Evolutionary conservation across 1,140 invertebrate species (phyloP).

Genomic region (Amyelois transitella): DNA sequence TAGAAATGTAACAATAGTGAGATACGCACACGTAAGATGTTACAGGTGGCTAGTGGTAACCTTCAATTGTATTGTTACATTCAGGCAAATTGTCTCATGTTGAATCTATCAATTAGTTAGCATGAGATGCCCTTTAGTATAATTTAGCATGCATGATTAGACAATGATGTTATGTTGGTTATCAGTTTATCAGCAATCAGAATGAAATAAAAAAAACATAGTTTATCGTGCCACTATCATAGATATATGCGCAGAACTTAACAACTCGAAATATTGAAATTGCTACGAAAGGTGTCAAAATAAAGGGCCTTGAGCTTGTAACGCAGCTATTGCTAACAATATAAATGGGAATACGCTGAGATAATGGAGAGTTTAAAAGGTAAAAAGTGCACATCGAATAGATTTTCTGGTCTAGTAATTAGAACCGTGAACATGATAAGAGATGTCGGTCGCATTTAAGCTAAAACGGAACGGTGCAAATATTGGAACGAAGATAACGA

Average conservation of each 20-base stretch:
- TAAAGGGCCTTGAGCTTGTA: too few species aligned
- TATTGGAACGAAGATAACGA: conserved; percentile 16
- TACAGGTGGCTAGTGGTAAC: conserved; percentile 23
- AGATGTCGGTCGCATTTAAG: not conserved
- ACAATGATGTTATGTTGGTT: not conserved
- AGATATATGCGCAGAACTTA: not conserved
- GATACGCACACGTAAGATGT: not conserved
- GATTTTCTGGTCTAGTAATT: conserved; percentile 8
- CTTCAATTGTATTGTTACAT: conserved; percentile 20
- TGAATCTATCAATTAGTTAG: conserved; percentile 1
- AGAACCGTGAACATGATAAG: not conserved
- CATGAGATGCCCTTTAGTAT: not conserved
- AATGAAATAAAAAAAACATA: not conserved
- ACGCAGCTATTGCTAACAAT: too few species aligned
- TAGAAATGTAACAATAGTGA: conserved; percentile 2
- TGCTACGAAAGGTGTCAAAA: conserved; percentile 4
- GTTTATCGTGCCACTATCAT: not conserved
- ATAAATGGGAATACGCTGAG: not conserved
- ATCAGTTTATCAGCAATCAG: not conserved
- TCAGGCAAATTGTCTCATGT: conserved; percentile 8
- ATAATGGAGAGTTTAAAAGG: conserved; percentile 1
- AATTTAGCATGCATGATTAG: not conserved
- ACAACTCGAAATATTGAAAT: too few species aligned
- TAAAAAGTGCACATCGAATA: conserved; percentile 3
- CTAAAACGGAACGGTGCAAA: not conserved